Evolutionary conservation across 2,113 vertebrate genomes (phyloP).

Genomic region (Macrotis lagotis): DNA sequence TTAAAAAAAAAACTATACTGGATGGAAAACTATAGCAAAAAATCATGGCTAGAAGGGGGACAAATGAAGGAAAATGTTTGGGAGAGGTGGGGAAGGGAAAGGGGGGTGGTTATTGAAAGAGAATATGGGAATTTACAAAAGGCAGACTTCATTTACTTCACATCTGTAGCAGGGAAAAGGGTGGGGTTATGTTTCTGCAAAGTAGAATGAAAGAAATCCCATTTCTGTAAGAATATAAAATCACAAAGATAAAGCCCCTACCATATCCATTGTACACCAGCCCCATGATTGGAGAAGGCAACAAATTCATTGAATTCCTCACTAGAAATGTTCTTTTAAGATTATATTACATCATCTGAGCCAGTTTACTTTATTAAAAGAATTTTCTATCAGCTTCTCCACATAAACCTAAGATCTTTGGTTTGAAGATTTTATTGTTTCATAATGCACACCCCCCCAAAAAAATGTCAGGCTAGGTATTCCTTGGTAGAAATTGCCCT

Average conservation of each 20-base stretch:
- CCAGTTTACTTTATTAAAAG: neutral
- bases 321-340: neutral
- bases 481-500: neutral
- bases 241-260: neutral
- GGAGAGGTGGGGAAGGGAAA: neutral
- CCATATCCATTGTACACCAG: neutral
- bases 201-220: neutral
- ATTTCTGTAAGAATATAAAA: neutral
- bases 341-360: constrained; percentile 12
- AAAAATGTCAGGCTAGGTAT: neutral
- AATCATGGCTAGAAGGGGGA: neutral
- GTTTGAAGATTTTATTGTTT: neutral
- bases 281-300: neutral
- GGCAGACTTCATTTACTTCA: neutral
- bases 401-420: constrained; percentile 2
- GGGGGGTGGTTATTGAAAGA: neutral
- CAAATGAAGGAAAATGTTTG: neutral
- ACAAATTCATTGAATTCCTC: neutral
- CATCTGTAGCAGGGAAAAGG: neutral
- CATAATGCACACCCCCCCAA: too few species aligned
- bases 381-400: neutral
- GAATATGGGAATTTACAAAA: neutral
- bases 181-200: neutral
- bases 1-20: neutral
- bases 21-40: neutral